Evolutionary conservation across 1,140 invertebrate genomes (phyloP).

Genomic region (Anthonomus grandis): DNA sequence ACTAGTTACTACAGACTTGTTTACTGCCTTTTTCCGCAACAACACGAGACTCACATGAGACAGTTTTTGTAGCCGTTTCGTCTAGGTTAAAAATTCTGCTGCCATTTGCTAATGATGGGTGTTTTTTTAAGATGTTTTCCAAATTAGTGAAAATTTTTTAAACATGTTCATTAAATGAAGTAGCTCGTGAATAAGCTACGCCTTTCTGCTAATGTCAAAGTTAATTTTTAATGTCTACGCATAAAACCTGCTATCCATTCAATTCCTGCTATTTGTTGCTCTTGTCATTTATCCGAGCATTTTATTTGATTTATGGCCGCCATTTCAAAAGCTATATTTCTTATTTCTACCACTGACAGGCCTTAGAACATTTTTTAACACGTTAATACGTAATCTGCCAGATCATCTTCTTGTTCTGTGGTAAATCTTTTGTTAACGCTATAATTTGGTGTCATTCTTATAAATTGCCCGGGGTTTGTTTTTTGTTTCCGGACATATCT

Average conservation of each 20-base stretch:
- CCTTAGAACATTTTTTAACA: slow-evolving; percentile 41
- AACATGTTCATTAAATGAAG: slow-evolving; percentile 45
- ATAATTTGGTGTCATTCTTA: background rate
- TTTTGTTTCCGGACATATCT: background rate
- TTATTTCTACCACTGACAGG: slow-evolving; percentile 33
- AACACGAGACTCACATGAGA: too few relatives aligned
- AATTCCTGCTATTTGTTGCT: slow-evolving; percentile 41
- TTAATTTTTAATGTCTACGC: slow-evolving; percentile 44
- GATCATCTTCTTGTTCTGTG: background rate
- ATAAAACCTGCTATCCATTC: slow-evolving; percentile 47
- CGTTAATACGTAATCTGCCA: background rate
- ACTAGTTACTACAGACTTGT: slow-evolving; percentile 33
- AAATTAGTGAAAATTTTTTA: slow-evolving; percentile 17
- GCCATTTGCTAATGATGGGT: background rate
- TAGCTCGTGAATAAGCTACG: slow-evolving; percentile 48
- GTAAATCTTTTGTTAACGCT: background rate
- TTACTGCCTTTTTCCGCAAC: background rate
- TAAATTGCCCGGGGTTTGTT: background rate
- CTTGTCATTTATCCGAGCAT: slow-evolving; percentile 39
- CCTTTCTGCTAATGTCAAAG: slow-evolving; percentile 47
- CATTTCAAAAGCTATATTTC: slow-evolving; percentile 47
- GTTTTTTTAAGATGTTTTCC: background rate
- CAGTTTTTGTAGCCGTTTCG: too few relatives aligned
- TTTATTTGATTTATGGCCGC: slow-evolving; percentile 41
- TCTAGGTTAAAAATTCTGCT: background rate